Evolutionary conservation across 2,113 vertebrate species (phyloP), one percentile per base, ranked within the genome.

Genomic region (Corvus moneduloides): DNA sequence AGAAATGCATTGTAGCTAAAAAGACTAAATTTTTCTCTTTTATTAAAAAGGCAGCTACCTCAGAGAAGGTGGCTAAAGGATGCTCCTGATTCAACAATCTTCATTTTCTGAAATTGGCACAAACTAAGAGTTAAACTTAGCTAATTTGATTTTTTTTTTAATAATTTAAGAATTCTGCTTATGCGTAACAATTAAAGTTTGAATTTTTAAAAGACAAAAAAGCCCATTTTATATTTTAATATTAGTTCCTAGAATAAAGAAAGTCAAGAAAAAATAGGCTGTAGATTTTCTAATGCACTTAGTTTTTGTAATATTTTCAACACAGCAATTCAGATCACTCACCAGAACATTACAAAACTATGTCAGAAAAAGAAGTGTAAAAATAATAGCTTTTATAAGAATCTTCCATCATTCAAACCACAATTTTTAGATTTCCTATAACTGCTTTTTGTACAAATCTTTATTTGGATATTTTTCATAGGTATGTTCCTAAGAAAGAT

Each of bases 151-250:
- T 27, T 35, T 13, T 76, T 37, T 17, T 27, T 18, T 32, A 11
- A 7, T 11, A 7, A 37, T 52, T 76, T 23, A 39, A 67, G 33
- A 46, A 30, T 59, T 72, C 3, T 71, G 2, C n/a, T 71, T 4
- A 12, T 52, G 20, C 75, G 28, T 24, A 43, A 13, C 9, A 72
- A 55, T 56, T 46, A 37, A 11, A 51, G 2, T 21, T 54, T 84
- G 58, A 27, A 37, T 55, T 71, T 37, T 64, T 17, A 49, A 43
- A 75, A 37, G 39, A 9, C 2, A 48, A 64, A 64, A 64, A 35
- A 0, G 1, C 3, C 6, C 2, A 0, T 15, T 87, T 64, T 4
- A 1, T 33, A 16, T 64, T 86, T 71, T 87, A 55, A 24, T 63
- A 12, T 51, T 26, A 21, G 39, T 39, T 71, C 18, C 27, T 33